These are phyloP conservation scores for Chelonus formosanus DNA, from an alignment of 2,888 invertebrate genomes.

Conservation along the genomic window DNA sequence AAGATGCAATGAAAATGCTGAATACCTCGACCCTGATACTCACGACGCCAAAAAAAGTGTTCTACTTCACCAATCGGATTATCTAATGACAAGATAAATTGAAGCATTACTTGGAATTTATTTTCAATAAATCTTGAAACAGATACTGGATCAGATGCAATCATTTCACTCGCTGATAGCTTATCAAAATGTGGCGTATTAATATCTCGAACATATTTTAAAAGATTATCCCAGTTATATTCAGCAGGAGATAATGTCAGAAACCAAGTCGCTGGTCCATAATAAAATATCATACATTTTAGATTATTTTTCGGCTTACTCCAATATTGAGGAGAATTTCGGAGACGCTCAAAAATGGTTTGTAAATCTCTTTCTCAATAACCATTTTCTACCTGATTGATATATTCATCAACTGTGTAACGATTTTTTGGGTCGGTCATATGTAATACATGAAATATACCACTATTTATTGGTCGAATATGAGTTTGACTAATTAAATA, in stretches of 20 bases:
- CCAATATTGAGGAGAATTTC: conserved; percentile 48
- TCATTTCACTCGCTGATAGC: conserved; percentile 44
- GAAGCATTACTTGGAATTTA: conserved; percentile 39
- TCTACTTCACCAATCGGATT: no score
- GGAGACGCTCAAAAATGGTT: conserved; percentile 41
- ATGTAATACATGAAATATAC: no score
- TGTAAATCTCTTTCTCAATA: no score
- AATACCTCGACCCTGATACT: no score
- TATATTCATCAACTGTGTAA: no score
- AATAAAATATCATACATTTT: conserved; percentile 44
- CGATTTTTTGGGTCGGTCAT: no score
- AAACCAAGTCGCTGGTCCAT: conserved; percentile 31
- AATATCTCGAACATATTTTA: conserved; percentile 44
- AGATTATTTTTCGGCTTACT: conserved; percentile 45
- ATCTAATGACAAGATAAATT: conserved; percentile 1
- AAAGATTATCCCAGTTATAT: conserved; percentile 24
- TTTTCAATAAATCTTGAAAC: conserved; percentile 41
- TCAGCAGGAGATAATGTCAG: no score
- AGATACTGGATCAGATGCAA: conserved; percentile 44
- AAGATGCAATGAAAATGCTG: conserved; percentile 3
- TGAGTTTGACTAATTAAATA: no score
- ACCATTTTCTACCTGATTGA: no score
- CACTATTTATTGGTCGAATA: no score
- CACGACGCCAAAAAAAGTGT: no score
- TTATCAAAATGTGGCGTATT: conserved; percentile 43